These are phyloP conservation scores for Phyllotreta striolata DNA, from an alignment of 2,888 invertebrate species.

Conservation along the genomic window DNA sequence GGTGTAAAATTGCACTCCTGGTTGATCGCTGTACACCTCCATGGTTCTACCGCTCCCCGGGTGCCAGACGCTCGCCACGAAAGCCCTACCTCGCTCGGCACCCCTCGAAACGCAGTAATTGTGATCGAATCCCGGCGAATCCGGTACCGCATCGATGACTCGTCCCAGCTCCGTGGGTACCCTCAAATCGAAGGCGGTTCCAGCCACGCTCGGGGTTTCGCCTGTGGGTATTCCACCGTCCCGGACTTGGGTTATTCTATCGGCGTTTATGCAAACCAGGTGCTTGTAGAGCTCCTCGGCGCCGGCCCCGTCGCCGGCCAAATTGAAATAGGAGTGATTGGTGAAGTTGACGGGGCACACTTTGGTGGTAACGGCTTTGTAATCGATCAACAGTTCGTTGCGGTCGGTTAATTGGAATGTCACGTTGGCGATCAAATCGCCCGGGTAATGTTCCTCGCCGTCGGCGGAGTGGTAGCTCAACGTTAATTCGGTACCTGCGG, in stretches of 20 bases:
- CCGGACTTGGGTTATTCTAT: constrained; percentile 76
- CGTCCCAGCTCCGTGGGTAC: constrained; percentile 70
- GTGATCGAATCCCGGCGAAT: constrained; percentile 77
- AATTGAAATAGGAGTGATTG: constrained; percentile 90
- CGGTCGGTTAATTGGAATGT: constrained; percentile 75
- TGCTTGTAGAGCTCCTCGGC: constrained; percentile 73
- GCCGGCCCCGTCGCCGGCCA: constrained; percentile 85
- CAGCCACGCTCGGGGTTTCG: constrained; percentile 70
- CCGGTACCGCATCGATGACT: constrained; percentile 72
- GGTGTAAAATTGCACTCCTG: constrained; percentile 92
- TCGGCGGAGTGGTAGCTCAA: constrained; percentile 80
- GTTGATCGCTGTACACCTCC: constrained; percentile 85
- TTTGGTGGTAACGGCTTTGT: constrained; percentile 78
- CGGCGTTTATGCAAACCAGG: constrained; percentile 76
- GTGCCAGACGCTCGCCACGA: constrained; percentile 74
- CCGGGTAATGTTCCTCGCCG: constrained; percentile 90
- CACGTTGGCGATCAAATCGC: constrained; percentile 75
- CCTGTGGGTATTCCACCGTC: constrained; percentile 80
- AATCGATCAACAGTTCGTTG: constrained; percentile 78
- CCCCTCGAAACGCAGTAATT: constrained; percentile 79
- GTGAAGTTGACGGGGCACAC: constrained; percentile 87
- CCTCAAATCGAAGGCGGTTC: constrained; percentile 78
- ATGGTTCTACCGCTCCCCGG: constrained; percentile 70
- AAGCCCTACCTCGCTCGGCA: constrained; percentile 64
- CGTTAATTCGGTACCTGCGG: constrained; percentile 66